Evolutionary conservation across 1,140 invertebrate species (phyloP).

Genomic region (Aricia agestis): DNA sequence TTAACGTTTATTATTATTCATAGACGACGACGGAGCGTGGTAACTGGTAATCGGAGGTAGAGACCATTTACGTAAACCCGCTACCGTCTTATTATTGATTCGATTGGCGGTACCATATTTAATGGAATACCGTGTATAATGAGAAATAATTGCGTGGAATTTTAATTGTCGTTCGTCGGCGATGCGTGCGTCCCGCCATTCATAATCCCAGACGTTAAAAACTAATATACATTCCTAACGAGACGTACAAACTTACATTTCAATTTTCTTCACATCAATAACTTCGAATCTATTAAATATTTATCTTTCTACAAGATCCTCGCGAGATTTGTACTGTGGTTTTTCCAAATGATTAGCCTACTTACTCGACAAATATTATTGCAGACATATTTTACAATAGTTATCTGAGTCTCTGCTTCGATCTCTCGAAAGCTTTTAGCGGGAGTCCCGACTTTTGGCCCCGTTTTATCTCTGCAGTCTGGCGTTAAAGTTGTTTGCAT

Average conservation of each 20-base stretch:
- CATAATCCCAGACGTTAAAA: constrained; percentile 20
- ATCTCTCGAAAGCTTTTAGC: constrained; percentile 17
- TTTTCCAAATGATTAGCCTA: too few species aligned
- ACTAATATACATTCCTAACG: constrained; percentile 16
- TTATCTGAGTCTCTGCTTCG: too few species aligned
- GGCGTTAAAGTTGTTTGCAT: constrained; percentile 18
- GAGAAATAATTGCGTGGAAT: constrained; percentile 52
- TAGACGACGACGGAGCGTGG: neutral
- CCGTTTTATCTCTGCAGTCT: neutral
- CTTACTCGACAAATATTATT: too few species aligned
- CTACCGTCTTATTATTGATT: constrained; percentile 19
- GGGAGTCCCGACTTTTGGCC: constrained; percentile 3
- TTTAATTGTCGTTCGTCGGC: constrained; percentile 48
- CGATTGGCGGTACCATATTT: constrained; percentile 33
- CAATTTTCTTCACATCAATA: neutral
- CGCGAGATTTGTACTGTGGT: too few species aligned
- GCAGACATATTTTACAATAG: too few species aligned
- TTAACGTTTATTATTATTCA: constrained; percentile 8
- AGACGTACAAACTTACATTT: neutral
- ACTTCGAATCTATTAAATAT: neutral
- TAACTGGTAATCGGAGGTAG: neutral
- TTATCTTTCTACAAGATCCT: neutral
- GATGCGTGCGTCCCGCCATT: constrained; percentile 28
- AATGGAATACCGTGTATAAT: constrained; percentile 42
- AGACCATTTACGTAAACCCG: constrained; percentile 14